Base-by-base conservation (phyloP, 2,888 invertebrate genomes). In the Piscicola geometra region DNA sequence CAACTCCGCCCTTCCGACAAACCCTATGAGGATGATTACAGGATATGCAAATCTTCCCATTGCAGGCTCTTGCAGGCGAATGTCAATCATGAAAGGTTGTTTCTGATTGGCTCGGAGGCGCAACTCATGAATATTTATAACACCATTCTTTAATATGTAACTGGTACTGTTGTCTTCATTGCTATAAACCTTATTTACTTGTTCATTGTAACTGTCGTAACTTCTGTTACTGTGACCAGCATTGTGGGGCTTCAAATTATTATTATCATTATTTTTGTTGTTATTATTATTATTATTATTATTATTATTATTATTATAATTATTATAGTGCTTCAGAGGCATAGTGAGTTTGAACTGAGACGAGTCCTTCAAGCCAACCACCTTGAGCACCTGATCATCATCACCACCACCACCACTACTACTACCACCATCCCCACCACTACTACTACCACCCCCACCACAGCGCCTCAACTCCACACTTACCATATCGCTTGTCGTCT, bases 41-140 rank as follows among this genome's bases (percentile, higher is more conserved):
- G 83, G 82, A 75, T 83, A 84, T 56, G 81, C 78, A 28, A 82
- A 79, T 9, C 79, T 78, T 1, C 77, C 77, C 1, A 30, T 1
- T 36, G 56, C 50, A 5, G 80, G 77, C 3, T 80, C 81, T 12
- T 78, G 76, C 18, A 83, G 77, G 15, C 80, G 76, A 12, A 83
- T 71, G 67, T 81, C 79, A 35, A 83, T 78, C 76, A 83, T 81
- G 66, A 83, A 78, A 3, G 81, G 30, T 9, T 66, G 80, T 36
- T 78, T 71, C 28, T 80, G 35, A 47, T 78, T 72, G n/a, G 76
- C 64, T 2, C 80, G 80, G 35, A 83, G 77, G 77, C 82, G 83
- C 76, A 84, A 81, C 79, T 81, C 79, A 76, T 84, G 84, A 12
- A 83, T 78, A 75, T 82, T 83, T 83, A 84, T 84, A 36, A 79